phyloP scores from a whole-genome alignment of 2,113 vertebrate species.

The Myrmecobius fasciatus region DNA sequence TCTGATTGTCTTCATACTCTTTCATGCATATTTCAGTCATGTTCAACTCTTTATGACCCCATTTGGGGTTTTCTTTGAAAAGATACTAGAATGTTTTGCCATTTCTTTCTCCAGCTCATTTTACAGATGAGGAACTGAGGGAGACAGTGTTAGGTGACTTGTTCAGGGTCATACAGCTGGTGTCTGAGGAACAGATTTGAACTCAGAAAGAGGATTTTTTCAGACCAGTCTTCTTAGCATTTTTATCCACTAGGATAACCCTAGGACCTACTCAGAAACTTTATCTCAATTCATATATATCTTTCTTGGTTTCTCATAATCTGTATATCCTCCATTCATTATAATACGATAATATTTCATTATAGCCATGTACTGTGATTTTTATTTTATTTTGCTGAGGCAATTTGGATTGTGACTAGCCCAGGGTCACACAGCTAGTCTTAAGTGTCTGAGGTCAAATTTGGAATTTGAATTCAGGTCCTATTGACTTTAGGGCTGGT shows the following conservation, averaged over 20 bases:
- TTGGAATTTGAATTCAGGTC: too few relatives aligned
- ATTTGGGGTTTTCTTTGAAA: neutral
- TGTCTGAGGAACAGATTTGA: neutral
- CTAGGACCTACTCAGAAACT: neutral
- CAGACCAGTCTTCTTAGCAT: neutral
- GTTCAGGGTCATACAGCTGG: neutral
- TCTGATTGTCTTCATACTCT: neutral
- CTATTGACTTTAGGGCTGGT: too few relatives aligned
- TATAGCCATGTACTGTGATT: neutral
- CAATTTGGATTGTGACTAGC: too few relatives aligned
- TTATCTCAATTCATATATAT: neutral
- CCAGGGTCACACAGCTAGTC: too few relatives aligned
- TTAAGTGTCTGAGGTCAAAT: too few relatives aligned
- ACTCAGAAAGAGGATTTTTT: neutral
- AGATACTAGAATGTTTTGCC: neutral
- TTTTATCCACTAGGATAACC: neutral
- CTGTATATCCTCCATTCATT: neutral
- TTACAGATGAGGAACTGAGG: neutral
- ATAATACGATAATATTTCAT: neutral
- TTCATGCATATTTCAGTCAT: neutral
- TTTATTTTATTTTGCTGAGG: neutral
- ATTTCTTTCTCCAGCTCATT: neutral
- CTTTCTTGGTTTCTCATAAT: neutral
- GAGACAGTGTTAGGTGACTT: neutral
- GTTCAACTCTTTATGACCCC: neutral